Conservation (phyloP, 2,797 vertebrate genomes). For the Zenarchopterus dispar region DNA sequence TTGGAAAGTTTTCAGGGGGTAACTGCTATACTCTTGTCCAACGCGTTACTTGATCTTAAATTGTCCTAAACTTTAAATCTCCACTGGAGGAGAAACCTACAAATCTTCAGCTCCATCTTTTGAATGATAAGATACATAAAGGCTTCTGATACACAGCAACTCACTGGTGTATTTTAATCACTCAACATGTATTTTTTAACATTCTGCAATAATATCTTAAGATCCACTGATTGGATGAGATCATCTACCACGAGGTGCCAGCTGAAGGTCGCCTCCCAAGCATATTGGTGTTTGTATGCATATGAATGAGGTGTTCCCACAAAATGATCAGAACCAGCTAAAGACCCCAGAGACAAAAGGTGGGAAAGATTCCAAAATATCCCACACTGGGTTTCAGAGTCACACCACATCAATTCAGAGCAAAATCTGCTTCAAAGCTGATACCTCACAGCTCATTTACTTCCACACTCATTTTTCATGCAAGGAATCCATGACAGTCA, state of each 20-base stretch:
- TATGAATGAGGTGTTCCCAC: background rate
- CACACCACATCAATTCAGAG: constrained; percentile 72
- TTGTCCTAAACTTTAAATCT: constrained; percentile 53
- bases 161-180: constrained; percentile 26
- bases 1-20: constrained; percentile 5
- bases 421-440: constrained; percentile 54
- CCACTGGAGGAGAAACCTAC: constrained; percentile 9
- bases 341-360: constrained; percentile 37
- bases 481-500: constrained; percentile 47
- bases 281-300: background rate
- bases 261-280: constrained; percentile 32
- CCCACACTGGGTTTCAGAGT: constrained; percentile 47
- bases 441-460: constrained; percentile 75
- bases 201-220: constrained; percentile 40
- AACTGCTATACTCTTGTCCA: constrained; percentile 8
- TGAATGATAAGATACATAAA: constrained; percentile 54
- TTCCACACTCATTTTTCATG: constrained; percentile 60
- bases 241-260: constrained; percentile 20
- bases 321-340: constrained; percentile 39
- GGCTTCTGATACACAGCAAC: background rate
- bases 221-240: constrained; percentile 34
- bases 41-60: constrained; percentile 60
- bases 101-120: constrained; percentile 63
- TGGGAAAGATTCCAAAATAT: constrained; percentile 32
- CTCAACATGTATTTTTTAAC: constrained; percentile 33